phyloP scores from a whole-genome alignment of 2,888 invertebrate genomes.

The Sympetrum striolatum region DNA sequence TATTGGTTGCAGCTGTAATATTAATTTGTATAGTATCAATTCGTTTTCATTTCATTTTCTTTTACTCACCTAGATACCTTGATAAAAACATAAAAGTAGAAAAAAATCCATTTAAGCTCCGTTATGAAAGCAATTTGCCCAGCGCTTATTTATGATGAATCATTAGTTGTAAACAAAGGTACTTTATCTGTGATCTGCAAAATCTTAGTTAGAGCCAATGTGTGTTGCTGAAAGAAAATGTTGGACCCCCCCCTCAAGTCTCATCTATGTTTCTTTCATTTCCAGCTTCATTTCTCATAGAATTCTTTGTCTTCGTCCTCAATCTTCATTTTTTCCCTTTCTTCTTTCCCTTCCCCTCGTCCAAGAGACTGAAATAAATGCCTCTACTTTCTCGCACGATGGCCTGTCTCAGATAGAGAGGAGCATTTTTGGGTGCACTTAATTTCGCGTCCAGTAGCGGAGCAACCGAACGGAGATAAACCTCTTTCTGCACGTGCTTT shows the following conservation, averaged over 20 bases:
- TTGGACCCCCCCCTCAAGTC: not conserved
- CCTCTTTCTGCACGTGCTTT: not conserved
- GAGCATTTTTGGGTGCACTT: not conserved
- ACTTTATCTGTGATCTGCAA: no score
- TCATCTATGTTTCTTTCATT: not conserved
- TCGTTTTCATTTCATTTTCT: no score
- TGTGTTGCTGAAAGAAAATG: no score
- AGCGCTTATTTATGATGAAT: no score
- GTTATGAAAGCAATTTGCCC: no score
- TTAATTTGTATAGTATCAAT: no score
- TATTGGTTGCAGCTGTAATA: no score
- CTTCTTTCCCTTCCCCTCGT: not conserved
- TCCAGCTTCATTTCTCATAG: not conserved
- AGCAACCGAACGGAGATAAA: not conserved
- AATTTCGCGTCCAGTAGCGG: not conserved
- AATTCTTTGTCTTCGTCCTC: not conserved
- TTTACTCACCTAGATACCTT: no score
- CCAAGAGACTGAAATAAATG: not conserved
- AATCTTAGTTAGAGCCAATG: no score
- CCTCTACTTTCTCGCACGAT: not conserved
- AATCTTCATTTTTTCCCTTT: not conserved
- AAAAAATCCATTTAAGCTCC: no score
- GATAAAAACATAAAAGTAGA: no score
- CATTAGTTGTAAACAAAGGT: no score
- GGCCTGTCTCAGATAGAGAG: not conserved